A percentile compares a stretch with the other conserved stretches of the same genome.
Evolutionary conservation across 2,888 invertebrate species (phyloP).

Genomic region (Chymomyza caudatula): DNA sequence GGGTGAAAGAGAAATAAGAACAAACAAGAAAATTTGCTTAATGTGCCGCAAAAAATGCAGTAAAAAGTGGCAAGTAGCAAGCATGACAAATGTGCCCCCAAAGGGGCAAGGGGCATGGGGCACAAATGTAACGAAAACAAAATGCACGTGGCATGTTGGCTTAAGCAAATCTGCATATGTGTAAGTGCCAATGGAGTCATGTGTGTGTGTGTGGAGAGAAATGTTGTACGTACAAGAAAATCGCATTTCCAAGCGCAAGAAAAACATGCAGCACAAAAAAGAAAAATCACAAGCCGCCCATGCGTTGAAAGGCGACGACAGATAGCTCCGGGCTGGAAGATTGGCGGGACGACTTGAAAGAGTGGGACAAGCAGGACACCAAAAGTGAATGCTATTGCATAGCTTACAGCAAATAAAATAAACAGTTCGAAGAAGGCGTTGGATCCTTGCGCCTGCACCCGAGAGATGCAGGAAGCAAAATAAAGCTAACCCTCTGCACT

Average conservation of each 20-base stretch:
- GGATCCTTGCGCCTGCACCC: slow-evolving; percentile 16
- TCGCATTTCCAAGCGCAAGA: slow-evolving; percentile 57
- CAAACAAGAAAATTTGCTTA: slow-evolving; percentile 48
- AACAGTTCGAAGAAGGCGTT: slow-evolving; percentile 40
- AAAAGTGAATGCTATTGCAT: neutral
- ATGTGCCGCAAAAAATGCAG: slow-evolving; percentile 28
- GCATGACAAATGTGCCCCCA: slow-evolving; percentile 8
- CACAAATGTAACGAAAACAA: slow-evolving; percentile 16
- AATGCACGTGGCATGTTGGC: slow-evolving; percentile 45
- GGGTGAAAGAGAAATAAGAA: slow-evolving; percentile 24
- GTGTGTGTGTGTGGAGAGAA: slow-evolving; percentile 6
- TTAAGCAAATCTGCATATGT: slow-evolving; percentile 44
- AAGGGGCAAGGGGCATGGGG: neutral
- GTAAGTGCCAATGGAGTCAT: slow-evolving; percentile 1
- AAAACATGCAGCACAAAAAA: slow-evolving; percentile 9
- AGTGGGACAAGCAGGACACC: neutral
- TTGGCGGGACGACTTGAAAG: too few relatives aligned
- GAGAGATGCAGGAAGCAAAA: slow-evolving; percentile 9
- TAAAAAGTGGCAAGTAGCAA: slow-evolving; percentile 4
- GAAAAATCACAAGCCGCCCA: slow-evolving; percentile 33
- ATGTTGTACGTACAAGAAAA: slow-evolving; percentile 52
- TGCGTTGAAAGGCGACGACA: slow-evolving; percentile 45
- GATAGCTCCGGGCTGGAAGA: slow-evolving; percentile 35
- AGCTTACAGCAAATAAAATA: slow-evolving; percentile 60
- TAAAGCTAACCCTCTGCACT: neutral